These are phyloP conservation scores for Ormyrus rosae DNA, from an alignment of 2,888 invertebrate genomes.

Conservation along the genomic window DNA sequence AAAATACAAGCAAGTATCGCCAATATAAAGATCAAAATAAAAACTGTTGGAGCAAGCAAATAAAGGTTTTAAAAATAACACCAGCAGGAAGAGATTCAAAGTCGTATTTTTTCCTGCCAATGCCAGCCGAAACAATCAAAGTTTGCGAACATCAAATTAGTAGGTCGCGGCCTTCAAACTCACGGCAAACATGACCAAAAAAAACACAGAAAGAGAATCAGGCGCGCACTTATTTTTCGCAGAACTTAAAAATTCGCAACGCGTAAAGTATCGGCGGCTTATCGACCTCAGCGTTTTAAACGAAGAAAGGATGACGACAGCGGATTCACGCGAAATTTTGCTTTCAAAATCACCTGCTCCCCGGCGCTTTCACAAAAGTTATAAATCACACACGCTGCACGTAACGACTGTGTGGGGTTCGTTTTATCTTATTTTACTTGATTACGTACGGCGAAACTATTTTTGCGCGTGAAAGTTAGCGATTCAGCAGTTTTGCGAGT, in stretches of 20 bases:
- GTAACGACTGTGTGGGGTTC: too few species aligned
- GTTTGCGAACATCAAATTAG: constrained; percentile 42
- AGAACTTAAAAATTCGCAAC: constrained; percentile 36
- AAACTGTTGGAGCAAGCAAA: neutral
- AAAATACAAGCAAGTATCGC: too few species aligned
- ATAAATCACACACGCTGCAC: too few species aligned
- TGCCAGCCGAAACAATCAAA: constrained; percentile 31
- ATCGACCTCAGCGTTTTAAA: constrained; percentile 30
- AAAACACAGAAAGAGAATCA: constrained; percentile 7
- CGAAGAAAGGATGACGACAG: constrained; percentile 32
- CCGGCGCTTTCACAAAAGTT: neutral
- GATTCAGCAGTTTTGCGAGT: too few species aligned
- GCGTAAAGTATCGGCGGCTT: neutral
- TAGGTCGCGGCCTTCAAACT: constrained; percentile 48
- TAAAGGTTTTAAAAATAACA: neutral
- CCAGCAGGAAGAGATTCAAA: constrained; percentile 22
- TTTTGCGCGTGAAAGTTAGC: too few species aligned
- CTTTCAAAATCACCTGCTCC: constrained; percentile 14
- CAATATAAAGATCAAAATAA: too few species aligned
- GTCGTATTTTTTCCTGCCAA: constrained; percentile 22
- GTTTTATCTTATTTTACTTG: too few species aligned
- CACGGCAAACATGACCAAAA: constrained; percentile 45
- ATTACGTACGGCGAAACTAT: too few species aligned
- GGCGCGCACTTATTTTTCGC: constrained; percentile 12
- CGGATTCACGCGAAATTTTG: neutral